Evolutionary conservation across 2,113 vertebrate species (phyloP).

Genomic region (Monopterus albus): DNA sequence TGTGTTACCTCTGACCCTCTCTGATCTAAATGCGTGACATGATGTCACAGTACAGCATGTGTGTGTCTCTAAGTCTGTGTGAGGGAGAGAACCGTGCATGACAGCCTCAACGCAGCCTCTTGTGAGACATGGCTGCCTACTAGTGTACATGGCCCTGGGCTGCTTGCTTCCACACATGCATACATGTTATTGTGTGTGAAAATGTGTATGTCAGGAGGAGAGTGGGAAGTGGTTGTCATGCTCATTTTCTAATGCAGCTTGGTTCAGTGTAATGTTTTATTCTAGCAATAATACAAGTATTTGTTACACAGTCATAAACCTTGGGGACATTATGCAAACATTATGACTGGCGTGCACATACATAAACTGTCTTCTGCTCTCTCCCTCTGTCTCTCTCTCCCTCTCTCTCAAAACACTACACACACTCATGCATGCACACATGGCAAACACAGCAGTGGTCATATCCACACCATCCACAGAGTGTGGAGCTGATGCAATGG

Average conservation of each 20-base stretch:
- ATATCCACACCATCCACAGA: conserved; percentile 33
- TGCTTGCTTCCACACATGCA: conserved; percentile 68
- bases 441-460: conserved; percentile 36
- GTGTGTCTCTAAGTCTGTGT: background rate
- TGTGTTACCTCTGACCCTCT: conserved; percentile 65
- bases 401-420: background rate
- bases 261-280: conserved; percentile 71
- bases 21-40: conserved; percentile 60
- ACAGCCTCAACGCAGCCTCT: conserved; percentile 65
- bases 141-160: conserved; percentile 73
- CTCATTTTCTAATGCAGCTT: conserved; percentile 69
- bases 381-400: background rate
- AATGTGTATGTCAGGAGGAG: conserved; percentile 9
- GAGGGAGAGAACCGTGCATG: conserved; percentile 51
- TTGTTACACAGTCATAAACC: conserved; percentile 69
- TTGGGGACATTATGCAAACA: conserved; percentile 61
- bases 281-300: conserved; percentile 69
- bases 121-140: conserved; percentile 78
- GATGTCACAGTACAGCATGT: conserved; percentile 64
- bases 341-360: conserved; percentile 48
- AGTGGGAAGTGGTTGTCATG: conserved; percentile 65
- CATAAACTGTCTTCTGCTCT: conserved; percentile 28
- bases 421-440: background rate
- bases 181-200: conserved; percentile 6
- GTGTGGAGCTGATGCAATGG: conserved; percentile 45